Evolutionary conservation across 2,797 vertebrate species (phyloP).

Genomic region (Lemur catta): DNA sequence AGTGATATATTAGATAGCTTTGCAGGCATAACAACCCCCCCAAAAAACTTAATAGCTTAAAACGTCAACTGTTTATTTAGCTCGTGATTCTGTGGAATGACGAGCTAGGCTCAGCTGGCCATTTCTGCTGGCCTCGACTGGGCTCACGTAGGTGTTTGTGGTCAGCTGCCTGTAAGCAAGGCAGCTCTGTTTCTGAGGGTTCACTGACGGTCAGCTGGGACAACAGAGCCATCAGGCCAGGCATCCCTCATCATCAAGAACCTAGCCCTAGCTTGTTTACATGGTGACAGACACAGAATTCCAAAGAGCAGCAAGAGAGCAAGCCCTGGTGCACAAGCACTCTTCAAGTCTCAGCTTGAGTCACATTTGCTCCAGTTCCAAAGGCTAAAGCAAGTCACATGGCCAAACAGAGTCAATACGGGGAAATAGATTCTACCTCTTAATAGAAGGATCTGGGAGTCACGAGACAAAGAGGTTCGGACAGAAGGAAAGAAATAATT

Average conservation of each 20-base stretch:
- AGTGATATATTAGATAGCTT: neutral
- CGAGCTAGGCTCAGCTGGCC: neutral
- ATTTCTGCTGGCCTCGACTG: neutral
- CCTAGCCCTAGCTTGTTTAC: neutral
- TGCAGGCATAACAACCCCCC: neutral
- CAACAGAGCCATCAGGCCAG: neutral
- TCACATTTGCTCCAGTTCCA: neutral
- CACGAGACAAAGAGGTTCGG: neutral
- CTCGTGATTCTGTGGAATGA: neutral
- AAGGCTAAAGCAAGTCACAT: constrained; percentile 6
- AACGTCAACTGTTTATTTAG: neutral
- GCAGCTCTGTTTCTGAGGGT: neutral
- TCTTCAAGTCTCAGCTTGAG: neutral
- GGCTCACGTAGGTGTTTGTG: neutral
- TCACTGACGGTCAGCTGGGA: neutral
- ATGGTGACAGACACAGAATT: neutral
- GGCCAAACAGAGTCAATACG: neutral
- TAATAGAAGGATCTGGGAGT: neutral
- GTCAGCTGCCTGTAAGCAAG: neutral
- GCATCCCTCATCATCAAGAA: neutral
- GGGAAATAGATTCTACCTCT: neutral
- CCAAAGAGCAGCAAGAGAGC: neutral
- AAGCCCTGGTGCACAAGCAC: neutral
- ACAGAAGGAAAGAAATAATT: neutral
- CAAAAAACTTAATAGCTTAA: neutral